Evolutionary conservation across 2,888 invertebrate genomes (phyloP), one percentile per base, ranked within the genome.

Genomic region (Nomada goodeniana): DNA sequence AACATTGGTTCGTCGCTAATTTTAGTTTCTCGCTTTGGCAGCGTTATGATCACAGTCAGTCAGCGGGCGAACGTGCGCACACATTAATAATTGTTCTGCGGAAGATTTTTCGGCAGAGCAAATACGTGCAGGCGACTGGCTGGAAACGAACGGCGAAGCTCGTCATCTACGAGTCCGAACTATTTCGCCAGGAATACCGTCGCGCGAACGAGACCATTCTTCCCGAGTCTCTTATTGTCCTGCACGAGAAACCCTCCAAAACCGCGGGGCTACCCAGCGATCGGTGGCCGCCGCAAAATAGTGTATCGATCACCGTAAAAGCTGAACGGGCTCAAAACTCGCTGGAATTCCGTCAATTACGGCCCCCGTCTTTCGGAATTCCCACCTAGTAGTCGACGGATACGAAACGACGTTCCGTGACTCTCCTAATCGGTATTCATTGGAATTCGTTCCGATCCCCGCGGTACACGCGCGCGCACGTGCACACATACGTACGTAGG

Each of bases 371-470:
- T 83, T 83, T 80, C 72, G 83, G 84, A 84, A 84, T 84, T 80
- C 84, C 80, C 83, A 71, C 67, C 70, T 79, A 76, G 74, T 36
- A 42, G 53, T 50, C 82, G 47, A 26, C 64, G 78, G 74, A 76
- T 81, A 76, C 78, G 76, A 78, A 86, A 86, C 86, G 80, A 76
- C 79, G 86, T 82, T 81, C 75, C 78, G 61, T 59, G 76, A 79
- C 76, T 80, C 82, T 80, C 79, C 79, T 84, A 81, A 87, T 88
- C 88, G 88, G 87, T 86, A 88, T 88, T 88, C 88, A 86, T 87
- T 82, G 88, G 87, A 86, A 88, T 88, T 87, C 88, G 87, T 87
- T 84, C 63, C 71, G 77, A 77, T 76, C 71, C 61, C 52, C 36
- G 64, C 59, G 68, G 36, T 50, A 57, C 36, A 64, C 29, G 3